Percentiles rank a stretch among this genome's conserved stretches.
Conservation (phyloP, 2,113 vertebrate species). For the Phylloscopus trochiloides region DNA sequence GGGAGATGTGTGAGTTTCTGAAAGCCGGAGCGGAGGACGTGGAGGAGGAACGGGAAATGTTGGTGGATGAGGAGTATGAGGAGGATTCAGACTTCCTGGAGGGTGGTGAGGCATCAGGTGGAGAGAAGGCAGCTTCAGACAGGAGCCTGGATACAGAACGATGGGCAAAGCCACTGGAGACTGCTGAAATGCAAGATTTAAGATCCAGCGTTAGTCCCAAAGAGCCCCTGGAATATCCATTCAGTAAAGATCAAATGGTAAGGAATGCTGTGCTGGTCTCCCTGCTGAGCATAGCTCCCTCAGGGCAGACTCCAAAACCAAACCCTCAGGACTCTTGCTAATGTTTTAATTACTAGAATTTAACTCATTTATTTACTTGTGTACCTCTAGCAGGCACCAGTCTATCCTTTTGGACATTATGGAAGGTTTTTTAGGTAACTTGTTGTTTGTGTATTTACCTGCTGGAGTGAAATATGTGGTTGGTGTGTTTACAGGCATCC, state of each 20-base stretch:
- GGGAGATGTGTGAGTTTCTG: constrained; percentile 78
- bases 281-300: neutral
- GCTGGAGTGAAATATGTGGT: accelerated
- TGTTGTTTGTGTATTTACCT: neutral
- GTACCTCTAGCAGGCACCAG: neutral
- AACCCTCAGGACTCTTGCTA: neutral
- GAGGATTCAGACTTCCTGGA: constrained; percentile 42
- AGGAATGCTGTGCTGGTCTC: neutral
- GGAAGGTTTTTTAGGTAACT: neutral
- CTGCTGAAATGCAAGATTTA: neutral
- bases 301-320: neutral
- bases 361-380: neutral
- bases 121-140: neutral
- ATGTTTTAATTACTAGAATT: neutral
- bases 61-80: constrained; percentile 81
- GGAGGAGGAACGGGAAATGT: constrained; percentile 77
- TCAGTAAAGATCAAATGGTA: constrained; percentile 18
- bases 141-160: neutral
- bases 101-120: neutral
- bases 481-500: neutral
- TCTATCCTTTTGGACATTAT: neutral
- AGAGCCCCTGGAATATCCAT: constrained; percentile 8
- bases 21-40: neutral
- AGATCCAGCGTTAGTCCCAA: neutral
- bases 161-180: constrained; percentile 16